Percentiles rank a stretch among this genome's conserved stretches.
phyloP scores from a whole-genome alignment of 1,140 invertebrate genomes.

The Lanistes nyassanus region DNA sequence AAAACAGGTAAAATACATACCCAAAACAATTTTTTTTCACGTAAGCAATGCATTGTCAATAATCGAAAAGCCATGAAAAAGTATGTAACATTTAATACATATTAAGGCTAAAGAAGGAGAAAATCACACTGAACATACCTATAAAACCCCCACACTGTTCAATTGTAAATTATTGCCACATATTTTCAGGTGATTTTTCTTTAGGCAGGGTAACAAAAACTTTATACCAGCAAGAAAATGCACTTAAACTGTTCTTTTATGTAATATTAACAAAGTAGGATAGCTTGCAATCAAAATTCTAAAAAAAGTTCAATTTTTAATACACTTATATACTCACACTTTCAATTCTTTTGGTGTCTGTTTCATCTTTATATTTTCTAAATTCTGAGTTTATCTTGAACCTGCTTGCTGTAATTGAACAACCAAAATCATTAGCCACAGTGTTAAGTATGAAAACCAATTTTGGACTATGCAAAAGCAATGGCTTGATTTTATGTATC shows the following conservation, averaged over 20 bases:
- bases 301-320: neutral
- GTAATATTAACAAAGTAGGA: too few species aligned
- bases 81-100: neutral
- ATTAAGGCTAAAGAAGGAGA: neutral
- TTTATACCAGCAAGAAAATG: neutral
- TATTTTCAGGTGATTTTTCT: too few species aligned
- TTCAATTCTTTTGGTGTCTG: conserved; percentile 43
- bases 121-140: neutral
- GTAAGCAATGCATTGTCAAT: neutral
- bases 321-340: conserved; percentile 38
- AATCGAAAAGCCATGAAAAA: neutral
- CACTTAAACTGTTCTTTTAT: neutral
- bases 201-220: neutral
- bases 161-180: too few species aligned
- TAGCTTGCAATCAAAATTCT: neutral
- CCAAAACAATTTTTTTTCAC: neutral
- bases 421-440: neutral
- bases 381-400: conserved; percentile 52
- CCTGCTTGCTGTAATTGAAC: conserved; percentile 40
- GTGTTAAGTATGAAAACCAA: neutral
- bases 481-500: neutral
- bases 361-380: conserved; percentile 43
- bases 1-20: neutral
- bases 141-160: neutral
- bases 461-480: too few species aligned